Percentiles rank a stretch among this genome's conserved stretches.
Evolutionary conservation across 92 coral and sea anemone genomes (phyloP).

Genomic region (Isaurus tuberculatus): DNA sequence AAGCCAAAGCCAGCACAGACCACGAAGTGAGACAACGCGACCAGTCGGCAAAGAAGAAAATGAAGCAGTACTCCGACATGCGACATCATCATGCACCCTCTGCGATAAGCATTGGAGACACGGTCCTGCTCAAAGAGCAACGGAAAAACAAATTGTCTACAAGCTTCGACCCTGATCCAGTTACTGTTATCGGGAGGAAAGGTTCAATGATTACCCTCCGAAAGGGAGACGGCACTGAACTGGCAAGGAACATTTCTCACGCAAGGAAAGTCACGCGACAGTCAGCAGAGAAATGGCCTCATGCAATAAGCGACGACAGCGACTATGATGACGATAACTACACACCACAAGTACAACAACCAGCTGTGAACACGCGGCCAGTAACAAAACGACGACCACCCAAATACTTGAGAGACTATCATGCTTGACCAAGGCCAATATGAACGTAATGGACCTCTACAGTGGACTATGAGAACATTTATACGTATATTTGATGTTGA

Average conservation of each 20-base stretch:
- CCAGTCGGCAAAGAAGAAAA: conserved; percentile 5
- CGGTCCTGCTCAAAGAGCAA: conserved; percentile 43
- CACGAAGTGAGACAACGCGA: conserved; percentile 33
- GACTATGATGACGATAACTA: conserved; percentile 10
- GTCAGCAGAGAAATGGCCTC: conserved; percentile 21
- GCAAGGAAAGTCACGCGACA: too few species aligned
- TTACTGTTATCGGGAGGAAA: conserved; percentile 30
- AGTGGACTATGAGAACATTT: not conserved
- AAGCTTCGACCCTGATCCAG: conserved; percentile 35
- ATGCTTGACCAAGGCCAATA: conserved; percentile 1
- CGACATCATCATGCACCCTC: conserved; percentile 23
- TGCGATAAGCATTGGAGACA: conserved; percentile 38
- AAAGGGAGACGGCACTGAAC: conserved; percentile 24
- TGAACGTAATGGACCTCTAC: conserved; percentile 18
- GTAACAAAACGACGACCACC: conserved; percentile 42
- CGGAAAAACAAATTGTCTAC: conserved; percentile 46
- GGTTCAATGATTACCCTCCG: conserved; percentile 49
- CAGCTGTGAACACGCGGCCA: not conserved
- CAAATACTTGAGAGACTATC: conserved; percentile 28
- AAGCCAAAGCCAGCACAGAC: not conserved
- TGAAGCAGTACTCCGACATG: conserved; percentile 32
- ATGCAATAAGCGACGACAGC: conserved; percentile 26
- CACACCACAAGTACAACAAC: conserved; percentile 8
- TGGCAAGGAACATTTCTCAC: too few species aligned
- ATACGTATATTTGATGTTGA: not conserved